Conservation (phyloP, 1,140 invertebrate genomes). For the Pseudomyrmex pallidus region DNA sequence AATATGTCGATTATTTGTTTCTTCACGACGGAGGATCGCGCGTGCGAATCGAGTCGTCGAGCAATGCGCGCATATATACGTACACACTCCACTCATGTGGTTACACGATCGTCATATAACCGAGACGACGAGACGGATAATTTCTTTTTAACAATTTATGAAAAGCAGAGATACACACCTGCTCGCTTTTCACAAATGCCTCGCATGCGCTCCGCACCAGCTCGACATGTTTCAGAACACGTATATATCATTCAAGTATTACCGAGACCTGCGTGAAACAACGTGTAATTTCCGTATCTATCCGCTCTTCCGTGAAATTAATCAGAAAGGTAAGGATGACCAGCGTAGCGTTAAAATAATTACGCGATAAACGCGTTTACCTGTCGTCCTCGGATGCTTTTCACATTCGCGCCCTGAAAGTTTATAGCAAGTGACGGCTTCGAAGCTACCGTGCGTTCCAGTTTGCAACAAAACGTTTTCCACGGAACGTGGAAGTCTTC, state of each 20-base stretch:
- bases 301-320: slow-evolving; percentile 59
- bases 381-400: slow-evolving; percentile 44
- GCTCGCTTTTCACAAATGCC: not conserved
- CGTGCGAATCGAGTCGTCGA: slow-evolving; percentile 34
- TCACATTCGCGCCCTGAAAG: slow-evolving; percentile 25
- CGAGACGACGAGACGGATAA: slow-evolving; percentile 46
- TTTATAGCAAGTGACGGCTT: slow-evolving; percentile 44
- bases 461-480: slow-evolving; percentile 32
- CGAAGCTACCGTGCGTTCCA: slow-evolving; percentile 27
- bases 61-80: no score
- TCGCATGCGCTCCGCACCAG: slow-evolving; percentile 18
- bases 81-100: not conserved
- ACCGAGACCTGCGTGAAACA: slow-evolving; percentile 27
- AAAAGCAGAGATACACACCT: slow-evolving; percentile 37
- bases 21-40: slow-evolving; percentile 5
- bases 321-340: slow-evolving; percentile 53
- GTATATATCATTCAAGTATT: slow-evolving; percentile 51
- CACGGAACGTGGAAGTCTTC: not conserved
- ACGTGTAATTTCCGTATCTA: slow-evolving; percentile 59
- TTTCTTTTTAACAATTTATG: slow-evolving; percentile 56
- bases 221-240: slow-evolving; percentile 31
- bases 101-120: not conserved
- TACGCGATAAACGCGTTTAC: slow-evolving; percentile 48
- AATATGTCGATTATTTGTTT: slow-evolving; percentile 7
- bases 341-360: slow-evolving; percentile 62